Percentiles rank a stretch among this genome's conserved stretches.
Conservation (phyloP, 2,113 vertebrate species). For the Bufo bufo region DNA sequence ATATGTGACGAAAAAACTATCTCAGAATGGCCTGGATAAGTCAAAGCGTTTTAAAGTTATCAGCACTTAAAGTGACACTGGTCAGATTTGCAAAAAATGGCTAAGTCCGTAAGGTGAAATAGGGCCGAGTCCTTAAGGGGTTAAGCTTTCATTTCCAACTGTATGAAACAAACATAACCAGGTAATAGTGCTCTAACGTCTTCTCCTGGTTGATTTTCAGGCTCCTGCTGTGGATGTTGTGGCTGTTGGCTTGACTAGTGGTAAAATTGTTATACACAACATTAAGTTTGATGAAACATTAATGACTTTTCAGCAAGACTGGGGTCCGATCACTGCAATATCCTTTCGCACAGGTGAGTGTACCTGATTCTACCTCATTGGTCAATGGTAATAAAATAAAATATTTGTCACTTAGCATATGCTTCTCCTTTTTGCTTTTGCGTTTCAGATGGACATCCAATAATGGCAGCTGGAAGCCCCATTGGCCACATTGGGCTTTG, state of each 20-base stretch:
- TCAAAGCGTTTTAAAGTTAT: too few relatives aligned
- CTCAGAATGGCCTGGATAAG: too few relatives aligned
- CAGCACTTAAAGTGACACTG: too few relatives aligned
- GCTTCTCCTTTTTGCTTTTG: neutral
- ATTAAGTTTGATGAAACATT: constrained; percentile 90
- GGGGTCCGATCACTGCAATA: constrained; percentile 91
- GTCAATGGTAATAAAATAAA: neutral
- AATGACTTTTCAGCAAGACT: constrained; percentile 95
- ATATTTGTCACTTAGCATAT: too few relatives aligned
- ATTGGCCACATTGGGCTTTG: constrained; percentile 93
- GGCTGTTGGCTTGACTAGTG: constrained; percentile 84
- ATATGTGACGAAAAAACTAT: too few relatives aligned
- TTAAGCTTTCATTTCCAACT: neutral
- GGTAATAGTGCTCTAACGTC: neutral
- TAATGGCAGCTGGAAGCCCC: constrained; percentile 90
- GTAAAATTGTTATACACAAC: constrained; percentile 90
- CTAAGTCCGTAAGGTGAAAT: too few relatives aligned
- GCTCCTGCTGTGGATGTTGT: constrained; percentile 93
- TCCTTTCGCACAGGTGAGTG: constrained; percentile 91
- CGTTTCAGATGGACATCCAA: constrained; percentile 84
- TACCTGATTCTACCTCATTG: neutral
- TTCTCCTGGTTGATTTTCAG: constrained; percentile 64
- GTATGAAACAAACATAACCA: neutral
- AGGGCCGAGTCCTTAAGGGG: too few relatives aligned
- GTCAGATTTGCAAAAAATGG: too few relatives aligned